These are phyloP conservation scores for Falco cherrug DNA, from an alignment of 2,797 vertebrate species.

Conservation along the genomic window DNA sequence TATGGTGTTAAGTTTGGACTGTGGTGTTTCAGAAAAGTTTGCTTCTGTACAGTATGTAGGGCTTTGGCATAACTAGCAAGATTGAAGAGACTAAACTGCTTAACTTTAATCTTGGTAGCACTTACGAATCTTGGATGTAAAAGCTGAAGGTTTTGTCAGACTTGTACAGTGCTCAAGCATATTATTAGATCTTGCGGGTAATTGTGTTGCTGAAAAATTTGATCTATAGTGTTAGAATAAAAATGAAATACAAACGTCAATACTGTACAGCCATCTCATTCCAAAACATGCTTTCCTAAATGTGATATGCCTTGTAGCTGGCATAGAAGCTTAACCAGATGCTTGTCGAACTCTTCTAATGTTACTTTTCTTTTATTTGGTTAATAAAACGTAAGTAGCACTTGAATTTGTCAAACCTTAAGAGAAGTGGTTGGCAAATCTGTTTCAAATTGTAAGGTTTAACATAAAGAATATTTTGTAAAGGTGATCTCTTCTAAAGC, in stretches of 20 bases:
- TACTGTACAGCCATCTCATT: background rate
- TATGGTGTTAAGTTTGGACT: conserved; percentile 29
- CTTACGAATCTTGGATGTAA: background rate
- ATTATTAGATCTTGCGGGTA: background rate
- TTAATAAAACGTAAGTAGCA: background rate
- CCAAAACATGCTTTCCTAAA: background rate
- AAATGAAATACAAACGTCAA: background rate
- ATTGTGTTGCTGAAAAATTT: conserved; percentile 3
- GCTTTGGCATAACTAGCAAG: conserved; percentile 5
- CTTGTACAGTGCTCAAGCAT: background rate
- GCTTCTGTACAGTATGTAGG: conserved; percentile 3
- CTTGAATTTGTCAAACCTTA: conserved; percentile 5
- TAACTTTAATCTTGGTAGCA: conserved; percentile 4
- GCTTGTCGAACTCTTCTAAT: background rate
- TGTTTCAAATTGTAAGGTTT: background rate
- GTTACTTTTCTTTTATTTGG: background rate
- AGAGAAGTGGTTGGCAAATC: conserved; percentile 20
- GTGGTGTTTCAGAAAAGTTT: background rate
- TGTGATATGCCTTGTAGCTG: background rate
- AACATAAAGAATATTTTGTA: background rate
- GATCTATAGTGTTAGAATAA: background rate
- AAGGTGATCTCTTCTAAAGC: background rate
- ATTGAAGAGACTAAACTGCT: conserved; percentile 8
- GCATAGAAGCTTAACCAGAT: background rate
- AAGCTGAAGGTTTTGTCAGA: conserved; percentile 15